Evolutionary conservation across 2,888 invertebrate species (phyloP), one percentile per base, ranked within the genome.

Genomic region (Chesias legatella): DNA sequence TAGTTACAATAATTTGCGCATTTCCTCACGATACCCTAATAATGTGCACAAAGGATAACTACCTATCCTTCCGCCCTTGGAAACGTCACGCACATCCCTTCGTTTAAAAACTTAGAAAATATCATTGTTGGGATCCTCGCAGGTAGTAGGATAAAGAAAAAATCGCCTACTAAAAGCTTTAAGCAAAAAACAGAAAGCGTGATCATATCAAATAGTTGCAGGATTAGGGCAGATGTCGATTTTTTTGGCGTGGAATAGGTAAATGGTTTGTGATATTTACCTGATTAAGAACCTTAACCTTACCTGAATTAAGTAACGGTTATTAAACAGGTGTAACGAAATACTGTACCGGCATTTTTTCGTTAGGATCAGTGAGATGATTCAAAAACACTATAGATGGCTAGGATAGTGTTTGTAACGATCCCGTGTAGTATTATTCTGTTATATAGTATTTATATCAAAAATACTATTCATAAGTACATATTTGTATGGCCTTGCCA

Each of bases 41-140:
- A 79, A 73, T 67, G 61, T 62, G 70, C 68, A 83, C 75, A 79
- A 80, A 77, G 59, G 70, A 73, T 59, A 67, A 72, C 75, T 73
- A 70, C 71, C 77, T 79, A 85, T 84, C 81, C 85, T 86, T 86
- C 85, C 84, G 84, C 80, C 79, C 77, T 73, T 72, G 67, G 72
- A 71, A 74, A 68, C 72, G 73, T 81, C 84, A 84, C 84, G 85
- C 80, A 83, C 76, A 76, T 83, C 79, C 79, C 73, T 79, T 76
- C 50, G 30, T 34, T 33, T 40, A 77, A 78, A 64, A 75, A 68
- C 67, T 60, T 60, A 67, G 66, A 77, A 59, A 56, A 59, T 67
- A 66, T 60, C 65, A 63, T 59, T 58, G 56, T 81, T 84, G 79
- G 83, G 65, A 51, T 51, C 59, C 60, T 67, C 71, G 77, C 85